Evolutionary conservation across 2,797 vertebrate genomes (phyloP).

Genomic region (Sebastes jordani): DNA sequence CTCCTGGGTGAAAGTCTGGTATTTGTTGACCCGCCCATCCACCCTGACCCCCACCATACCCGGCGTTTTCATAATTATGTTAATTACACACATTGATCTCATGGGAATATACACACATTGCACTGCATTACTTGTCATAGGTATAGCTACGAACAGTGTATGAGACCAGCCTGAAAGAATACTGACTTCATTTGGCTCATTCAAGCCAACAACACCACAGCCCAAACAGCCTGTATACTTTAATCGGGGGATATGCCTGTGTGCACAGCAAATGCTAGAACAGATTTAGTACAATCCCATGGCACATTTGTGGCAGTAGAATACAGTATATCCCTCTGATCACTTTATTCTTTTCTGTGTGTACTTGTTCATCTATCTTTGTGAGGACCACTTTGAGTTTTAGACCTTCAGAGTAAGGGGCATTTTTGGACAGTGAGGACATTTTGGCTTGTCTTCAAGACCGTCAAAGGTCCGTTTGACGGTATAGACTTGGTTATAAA

Average conservation of each 20-base stretch:
- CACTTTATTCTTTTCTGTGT: neutral
- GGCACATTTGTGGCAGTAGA: neutral
- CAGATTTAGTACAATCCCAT: neutral
- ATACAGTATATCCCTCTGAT: neutral
- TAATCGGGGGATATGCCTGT: neutral
- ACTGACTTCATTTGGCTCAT: constrained; percentile 24
- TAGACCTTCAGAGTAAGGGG: neutral
- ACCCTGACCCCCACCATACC: too few relatives aligned
- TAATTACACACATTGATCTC: too few relatives aligned
- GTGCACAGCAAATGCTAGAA: neutral
- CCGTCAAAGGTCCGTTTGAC: neutral
- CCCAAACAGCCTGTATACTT: neutral
- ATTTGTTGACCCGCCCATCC: too few relatives aligned
- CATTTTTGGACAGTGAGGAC: neutral
- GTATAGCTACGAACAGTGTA: too few relatives aligned
- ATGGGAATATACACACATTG: too few relatives aligned
- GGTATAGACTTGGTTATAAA: too few relatives aligned
- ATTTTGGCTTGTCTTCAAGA: neutral
- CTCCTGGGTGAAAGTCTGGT: too few relatives aligned
- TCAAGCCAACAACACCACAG: neutral
- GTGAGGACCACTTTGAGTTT: neutral
- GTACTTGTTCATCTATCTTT: neutral
- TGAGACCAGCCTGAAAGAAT: too few relatives aligned
- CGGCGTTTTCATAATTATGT: too few relatives aligned
- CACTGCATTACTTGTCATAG: too few relatives aligned